Base-by-base conservation (phyloP, 2,888 invertebrate genomes). In the Ectropis crepuscularia region DNA sequence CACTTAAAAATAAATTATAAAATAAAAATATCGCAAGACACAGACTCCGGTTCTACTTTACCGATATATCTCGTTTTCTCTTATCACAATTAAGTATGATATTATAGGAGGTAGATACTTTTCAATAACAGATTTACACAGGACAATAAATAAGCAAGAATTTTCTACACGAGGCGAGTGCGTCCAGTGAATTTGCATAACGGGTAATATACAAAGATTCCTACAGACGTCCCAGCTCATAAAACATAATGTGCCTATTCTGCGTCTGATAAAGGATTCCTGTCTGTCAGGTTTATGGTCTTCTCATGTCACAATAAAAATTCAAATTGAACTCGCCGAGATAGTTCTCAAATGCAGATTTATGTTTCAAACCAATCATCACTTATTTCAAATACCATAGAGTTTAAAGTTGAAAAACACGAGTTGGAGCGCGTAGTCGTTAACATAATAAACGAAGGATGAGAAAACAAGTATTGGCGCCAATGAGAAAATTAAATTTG, bases 291-390 rank as follows among this genome's bases (percentile, higher is more conserved):
- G 71, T 81, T 81, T 81, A 80, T 75, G 60, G 69, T 71, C 62
- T 74, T 73, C 74, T 75, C 75, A 71, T 74, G 78, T 65, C 73
- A 75, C 78, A 76, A 75, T 81, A 81, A 82, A 82, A 77, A 74
- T 68, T 72, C 61, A 74, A 78, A 77, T 77, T 70, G 71, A 76
- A 73, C 70, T 69, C 66, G 59, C 61, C 69, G 58, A 70, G 69
- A 69, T 67, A 71, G 62, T 62, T 68, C 73, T 69, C 64, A 69
- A 73, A 73, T 70, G 68, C 57, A 70, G 53, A 68, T 69, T 37
- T 54, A 57, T 46, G 55, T 61, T 65, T 51, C 28, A 51, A 57
- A 65, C 63, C 50, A 38, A 39, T 53, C 10, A 45, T 37, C 12
- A 57, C 36, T 39, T 65, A 58, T 39, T 0, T 6, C 0, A 2